These are phyloP conservation scores for Sarcophilus harrisii DNA, from an alignment of 2,797 vertebrate species.

Conservation along the genomic window DNA sequence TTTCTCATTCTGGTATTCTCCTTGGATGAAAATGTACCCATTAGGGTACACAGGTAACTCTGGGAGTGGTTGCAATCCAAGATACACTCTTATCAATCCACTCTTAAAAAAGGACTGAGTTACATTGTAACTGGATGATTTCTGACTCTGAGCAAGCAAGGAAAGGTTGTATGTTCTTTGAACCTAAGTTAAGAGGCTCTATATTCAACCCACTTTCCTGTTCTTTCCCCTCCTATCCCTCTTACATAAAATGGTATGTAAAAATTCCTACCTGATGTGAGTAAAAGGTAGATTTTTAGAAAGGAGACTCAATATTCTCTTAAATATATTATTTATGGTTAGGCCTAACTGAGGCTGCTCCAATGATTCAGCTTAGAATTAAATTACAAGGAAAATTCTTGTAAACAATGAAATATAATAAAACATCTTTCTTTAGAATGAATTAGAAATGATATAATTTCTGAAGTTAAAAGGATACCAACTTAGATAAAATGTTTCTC, in stretches of 20 bases:
- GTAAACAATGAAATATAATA: background rate
- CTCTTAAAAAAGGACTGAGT: background rate
- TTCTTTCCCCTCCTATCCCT: background rate
- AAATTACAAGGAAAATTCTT: background rate
- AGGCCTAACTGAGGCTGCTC: background rate
- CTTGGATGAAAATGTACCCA: slow-evolving; percentile 53
- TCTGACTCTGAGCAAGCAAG: slow-evolving; percentile 29
- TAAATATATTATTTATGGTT: background rate
- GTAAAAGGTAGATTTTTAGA: background rate
- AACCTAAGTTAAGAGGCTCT: background rate
- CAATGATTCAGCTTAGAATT: background rate
- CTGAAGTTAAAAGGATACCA: background rate
- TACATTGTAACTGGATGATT: background rate
- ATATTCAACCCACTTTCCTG: background rate
- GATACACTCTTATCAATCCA: slow-evolving; percentile 22
- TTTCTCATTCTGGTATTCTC: slow-evolving; percentile 59
- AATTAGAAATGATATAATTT: background rate
- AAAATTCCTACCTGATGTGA: background rate
- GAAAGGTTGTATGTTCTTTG: background rate
- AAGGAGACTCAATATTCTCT: background rate
- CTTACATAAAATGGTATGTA: background rate
- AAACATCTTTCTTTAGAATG: background rate
- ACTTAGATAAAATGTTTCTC: background rate
- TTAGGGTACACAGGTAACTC: slow-evolving; percentile 20
- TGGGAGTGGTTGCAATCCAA: slow-evolving; percentile 9